phyloP scores from a whole-genome alignment of 1,140 invertebrate genomes.

The Proctacanthus coquilletti region DNA sequence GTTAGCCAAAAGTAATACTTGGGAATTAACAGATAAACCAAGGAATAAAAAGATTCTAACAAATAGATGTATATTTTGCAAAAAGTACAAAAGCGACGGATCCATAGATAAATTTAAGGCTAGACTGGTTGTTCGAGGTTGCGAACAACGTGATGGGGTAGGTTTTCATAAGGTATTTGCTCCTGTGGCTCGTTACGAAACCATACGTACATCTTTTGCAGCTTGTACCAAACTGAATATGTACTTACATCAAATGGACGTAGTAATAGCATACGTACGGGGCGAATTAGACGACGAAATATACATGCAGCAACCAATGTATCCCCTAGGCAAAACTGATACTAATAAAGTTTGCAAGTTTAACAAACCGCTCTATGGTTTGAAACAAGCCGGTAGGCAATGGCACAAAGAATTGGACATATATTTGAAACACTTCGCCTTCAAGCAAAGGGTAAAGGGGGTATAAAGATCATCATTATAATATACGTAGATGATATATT shows the following conservation, averaged over 20 bases:
- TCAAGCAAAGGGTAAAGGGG: background rate
- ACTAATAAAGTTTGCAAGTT: slow-evolving; percentile 15
- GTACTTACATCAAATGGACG: slow-evolving; percentile 16
- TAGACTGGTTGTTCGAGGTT: slow-evolving; percentile 8
- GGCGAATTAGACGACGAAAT: slow-evolving; percentile 27
- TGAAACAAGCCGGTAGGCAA: slow-evolving; percentile 29
- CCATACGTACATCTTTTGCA: slow-evolving; percentile 13
- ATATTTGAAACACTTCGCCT: slow-evolving; percentile 9
- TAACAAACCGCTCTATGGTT: slow-evolving; percentile 27
- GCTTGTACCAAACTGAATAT: slow-evolving; percentile 6
- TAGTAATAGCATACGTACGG: slow-evolving; percentile 28
- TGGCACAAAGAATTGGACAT: slow-evolving; percentile 20
- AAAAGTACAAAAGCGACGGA: slow-evolving; percentile 12
- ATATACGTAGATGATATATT: slow-evolving; percentile 9
- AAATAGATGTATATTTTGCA: slow-evolving; percentile 12
- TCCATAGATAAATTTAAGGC: slow-evolving; percentile 18
- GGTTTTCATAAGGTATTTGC: slow-evolving; percentile 9
- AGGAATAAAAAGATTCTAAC: slow-evolving; percentile 8
- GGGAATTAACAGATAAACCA: slow-evolving; percentile 11
- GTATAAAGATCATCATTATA: slow-evolving; percentile 1
- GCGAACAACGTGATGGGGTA: slow-evolving; percentile 6
- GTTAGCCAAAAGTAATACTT: slow-evolving; percentile 11
- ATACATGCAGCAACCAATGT: slow-evolving; percentile 17
- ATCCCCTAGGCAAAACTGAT: slow-evolving; percentile 10
- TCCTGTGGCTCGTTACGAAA: slow-evolving; percentile 12